Base-by-base conservation (phyloP, 2,113 vertebrate species). In the Crotophaga sulcirostris region DNA sequence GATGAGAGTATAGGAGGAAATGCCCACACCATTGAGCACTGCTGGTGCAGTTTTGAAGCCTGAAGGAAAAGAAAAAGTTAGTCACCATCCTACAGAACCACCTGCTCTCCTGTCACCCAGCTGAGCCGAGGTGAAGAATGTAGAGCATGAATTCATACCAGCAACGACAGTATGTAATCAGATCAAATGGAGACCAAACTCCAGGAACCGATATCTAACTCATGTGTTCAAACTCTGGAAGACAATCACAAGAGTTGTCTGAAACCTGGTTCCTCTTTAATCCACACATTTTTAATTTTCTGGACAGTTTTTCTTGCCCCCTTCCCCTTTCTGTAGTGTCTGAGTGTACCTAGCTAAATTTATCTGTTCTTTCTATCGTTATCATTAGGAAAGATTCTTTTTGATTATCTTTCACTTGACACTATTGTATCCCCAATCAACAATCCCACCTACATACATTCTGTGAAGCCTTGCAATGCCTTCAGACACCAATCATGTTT, bases 371-470 rank as follows among this genome's bases (percentile, higher is more conserved):
- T 88, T 79, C 66, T 89, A 52, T 29, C 5, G 23, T 87, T 92
- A 78, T 40, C 63, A 62, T 78, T 91, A 92, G 56, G 56, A 81
- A 85, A 90, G 38, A 67, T 31, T 62, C 3, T 52, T 90, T 91
- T 44, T 80, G 4, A 90, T 85, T 90, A 86, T 90, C 83, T 86
- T 86, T 93, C 60, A 63, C 40, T 94, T 90, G 78, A 87, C 38
- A 90, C 74, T 29, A 77, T 80, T 91, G 84, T 60, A 84, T n/a
- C 52, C 33, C 45, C 29, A 73, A 59, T 84, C 76, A 94, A 91
- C 90, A 86, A 87, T 63, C 36, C 94, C 93, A 92, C 96, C 94
- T 87, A 96, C 94, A 84, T 55, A 96, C 93, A 86, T 95, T 96
- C 94, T 96, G 94, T 86, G 87, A 96, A 96, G 75, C 78, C 66